Percentiles rank a stretch among this genome's conserved stretches.
Conservation (phyloP, 2,888 invertebrate species). For the Drosophila borealis region DNA sequence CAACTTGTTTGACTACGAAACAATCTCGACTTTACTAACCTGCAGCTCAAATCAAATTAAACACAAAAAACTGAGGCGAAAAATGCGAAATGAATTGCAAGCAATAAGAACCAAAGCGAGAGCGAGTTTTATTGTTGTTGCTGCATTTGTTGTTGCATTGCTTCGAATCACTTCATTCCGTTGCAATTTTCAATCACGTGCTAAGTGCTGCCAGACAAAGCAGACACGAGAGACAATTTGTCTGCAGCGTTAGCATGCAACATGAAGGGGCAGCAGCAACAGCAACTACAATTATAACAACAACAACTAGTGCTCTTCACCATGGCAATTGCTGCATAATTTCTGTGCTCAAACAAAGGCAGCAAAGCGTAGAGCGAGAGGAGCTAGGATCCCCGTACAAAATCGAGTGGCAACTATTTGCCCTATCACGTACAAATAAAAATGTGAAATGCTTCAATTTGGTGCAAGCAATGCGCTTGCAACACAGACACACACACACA, state of each 20-base stretch:
- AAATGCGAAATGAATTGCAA: slow-evolving; percentile 47
- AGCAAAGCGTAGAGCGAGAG: slow-evolving; percentile 24
- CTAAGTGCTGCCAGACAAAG: slow-evolving; percentile 74
- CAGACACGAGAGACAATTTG: slow-evolving; percentile 63
- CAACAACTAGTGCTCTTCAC: slow-evolving; percentile 29
- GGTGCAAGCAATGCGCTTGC: slow-evolving; percentile 58
- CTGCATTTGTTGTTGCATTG: slow-evolving; percentile 22
- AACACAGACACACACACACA: slow-evolving; percentile 34
- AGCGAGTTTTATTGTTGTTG: slow-evolving; percentile 15
- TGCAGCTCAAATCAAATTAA: slow-evolving; percentile 52
- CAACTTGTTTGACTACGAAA: slow-evolving; percentile 1
- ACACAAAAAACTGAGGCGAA: slow-evolving; percentile 32
- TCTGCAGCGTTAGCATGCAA: slow-evolving; percentile 70
- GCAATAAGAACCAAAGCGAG: slow-evolving; percentile 46
- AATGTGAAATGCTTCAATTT: slow-evolving; percentile 83
- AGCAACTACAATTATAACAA: slow-evolving; percentile 25
- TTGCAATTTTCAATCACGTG: slow-evolving; percentile 80
- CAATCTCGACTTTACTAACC: slow-evolving; percentile 16
- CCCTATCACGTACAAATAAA: slow-evolving; percentile 83
- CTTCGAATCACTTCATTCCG: slow-evolving; percentile 77
- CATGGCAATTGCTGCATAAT: slow-evolving; percentile 58
- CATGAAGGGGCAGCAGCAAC: slow-evolving; percentile 33
- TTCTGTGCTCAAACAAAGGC: slow-evolving; percentile 65
- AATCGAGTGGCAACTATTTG: slow-evolving; percentile 77
- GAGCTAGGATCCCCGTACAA: slow-evolving; percentile 40